Base-by-base conservation (phyloP, 1,140 invertebrate species). In the Drosophila nasuta region DNA sequence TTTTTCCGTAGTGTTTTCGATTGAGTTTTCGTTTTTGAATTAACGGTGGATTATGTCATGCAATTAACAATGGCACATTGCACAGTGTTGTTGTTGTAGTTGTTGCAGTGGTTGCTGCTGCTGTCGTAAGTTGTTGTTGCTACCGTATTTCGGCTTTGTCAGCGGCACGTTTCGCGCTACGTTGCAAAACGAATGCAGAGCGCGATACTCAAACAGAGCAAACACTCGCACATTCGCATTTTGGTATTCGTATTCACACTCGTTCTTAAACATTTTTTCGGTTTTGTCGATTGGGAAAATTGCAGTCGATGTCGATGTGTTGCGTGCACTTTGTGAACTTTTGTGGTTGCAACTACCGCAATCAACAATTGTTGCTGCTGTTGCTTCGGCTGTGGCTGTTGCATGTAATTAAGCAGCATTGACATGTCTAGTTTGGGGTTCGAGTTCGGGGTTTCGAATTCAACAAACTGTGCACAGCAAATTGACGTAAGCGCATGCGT, bases 41-140 rank as follows among this genome's bases (percentile, higher is more conserved):
- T 88, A 88, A 75, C 77, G 75, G 49, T 67, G 75, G 85, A 89
- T 89, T 88, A 89, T 88, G 85, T 89, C 85, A 89, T 88, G 85
- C 85, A 88, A 88, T 88, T 89, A 88, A 88, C 81, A 88, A 88
- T 88, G 85, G 81, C 81, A 89, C 70, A 81, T 75, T 83, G 83
- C 75, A 51, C 59, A 43, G 20, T 57, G 58, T 48, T 75, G 79
- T 68, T 72, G 67, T 41, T 48, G 74, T 49, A 70, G 56, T 5
- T 74, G 52, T 38, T 59, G 65, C n/a, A 17, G 57, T 46, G 48
- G 60, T 41, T 43, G 68, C 7, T 60, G 62, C 58, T 71, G 33
- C 7, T 33, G 33, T 33, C 7, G 33, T 8, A 33, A 58, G 68
- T 79, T 78, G 80, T 79, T 52, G 64, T 51, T 67, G 81, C 70